phyloP scores from a whole-genome alignment of 2,797 vertebrate species.

The Natrix natrix region DNA sequence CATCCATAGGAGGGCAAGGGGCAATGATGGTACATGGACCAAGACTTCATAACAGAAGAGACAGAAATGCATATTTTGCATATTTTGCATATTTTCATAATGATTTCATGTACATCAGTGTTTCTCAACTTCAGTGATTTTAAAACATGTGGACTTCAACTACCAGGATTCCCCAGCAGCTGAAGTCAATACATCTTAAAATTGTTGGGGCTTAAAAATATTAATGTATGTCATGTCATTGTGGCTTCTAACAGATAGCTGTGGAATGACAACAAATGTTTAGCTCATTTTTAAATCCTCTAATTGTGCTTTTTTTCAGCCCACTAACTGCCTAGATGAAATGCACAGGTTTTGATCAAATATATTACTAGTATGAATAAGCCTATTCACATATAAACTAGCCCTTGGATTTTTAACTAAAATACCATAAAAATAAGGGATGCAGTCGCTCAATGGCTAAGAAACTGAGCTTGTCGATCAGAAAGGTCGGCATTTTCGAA shows the following conservation, averaged over 20 bases:
- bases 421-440: not conserved
- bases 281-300: not conserved
- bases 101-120: not conserved
- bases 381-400: not conserved
- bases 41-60: not conserved
- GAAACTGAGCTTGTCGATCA: too few species aligned
- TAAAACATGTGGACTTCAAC: not conserved
- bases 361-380: not conserved
- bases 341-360: not conserved
- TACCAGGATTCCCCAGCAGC: not conserved
- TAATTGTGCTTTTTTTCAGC: not conserved
- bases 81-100: not conserved
- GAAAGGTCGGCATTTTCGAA: too few species aligned
- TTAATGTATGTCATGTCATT: not conserved
- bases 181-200: not conserved
- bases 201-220: not conserved
- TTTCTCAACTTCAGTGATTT: not conserved
- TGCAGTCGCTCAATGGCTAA: too few species aligned
- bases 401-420: not conserved
- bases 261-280: not conserved
- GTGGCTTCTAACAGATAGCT: not conserved
- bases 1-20: not conserved
- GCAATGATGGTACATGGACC: not conserved
- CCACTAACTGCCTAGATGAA: not conserved
- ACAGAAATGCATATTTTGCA: not conserved